A percentile compares a stretch with the other conserved stretches of the same genome.
Evolutionary conservation across 2,888 invertebrate species (phyloP).

Genomic region (Monoplex corrugatus): DNA sequence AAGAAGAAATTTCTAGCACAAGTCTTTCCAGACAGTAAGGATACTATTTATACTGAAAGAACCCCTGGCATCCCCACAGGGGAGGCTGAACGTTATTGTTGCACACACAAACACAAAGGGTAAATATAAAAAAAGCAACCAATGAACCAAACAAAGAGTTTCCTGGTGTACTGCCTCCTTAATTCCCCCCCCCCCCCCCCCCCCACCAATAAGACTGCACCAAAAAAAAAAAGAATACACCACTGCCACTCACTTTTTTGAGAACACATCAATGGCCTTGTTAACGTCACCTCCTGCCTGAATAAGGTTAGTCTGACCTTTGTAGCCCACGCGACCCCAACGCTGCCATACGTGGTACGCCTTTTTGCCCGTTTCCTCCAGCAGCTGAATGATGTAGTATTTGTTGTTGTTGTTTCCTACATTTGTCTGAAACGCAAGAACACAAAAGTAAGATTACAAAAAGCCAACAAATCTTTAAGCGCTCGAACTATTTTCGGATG

Average conservation of each 20-base stretch:
- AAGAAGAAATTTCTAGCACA: too few species aligned
- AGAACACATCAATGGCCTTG: constrained; percentile 82
- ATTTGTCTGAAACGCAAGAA: constrained; percentile 81
- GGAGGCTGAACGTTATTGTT: too few species aligned
- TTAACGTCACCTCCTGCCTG: constrained; percentile 81
- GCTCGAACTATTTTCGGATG: too few species aligned
- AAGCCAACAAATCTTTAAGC: too few species aligned
- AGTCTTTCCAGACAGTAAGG: too few species aligned
- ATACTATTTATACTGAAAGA: too few species aligned
- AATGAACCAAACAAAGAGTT: too few species aligned
- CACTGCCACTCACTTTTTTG: constrained; percentile 80
- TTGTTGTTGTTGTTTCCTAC: constrained; percentile 84
- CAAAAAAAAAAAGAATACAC: background rate
- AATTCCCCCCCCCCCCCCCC: constrained; percentile 27
- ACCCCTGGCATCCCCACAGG: too few species aligned
- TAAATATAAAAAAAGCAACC: too few species aligned
- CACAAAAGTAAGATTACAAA: too few species aligned
- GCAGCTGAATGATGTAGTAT: constrained; percentile 83
- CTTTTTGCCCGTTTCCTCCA: constrained; percentile 80
- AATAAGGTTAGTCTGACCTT: constrained; percentile 82
- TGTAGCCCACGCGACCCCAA: constrained; percentile 84
- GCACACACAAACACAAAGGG: too few species aligned
- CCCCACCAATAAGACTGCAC: background rate
- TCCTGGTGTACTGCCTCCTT: too few species aligned
- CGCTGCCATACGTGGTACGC: constrained; percentile 83